phyloP scores from a whole-genome alignment of 2,797 vertebrate species.

The Lithobates pipiens region DNA sequence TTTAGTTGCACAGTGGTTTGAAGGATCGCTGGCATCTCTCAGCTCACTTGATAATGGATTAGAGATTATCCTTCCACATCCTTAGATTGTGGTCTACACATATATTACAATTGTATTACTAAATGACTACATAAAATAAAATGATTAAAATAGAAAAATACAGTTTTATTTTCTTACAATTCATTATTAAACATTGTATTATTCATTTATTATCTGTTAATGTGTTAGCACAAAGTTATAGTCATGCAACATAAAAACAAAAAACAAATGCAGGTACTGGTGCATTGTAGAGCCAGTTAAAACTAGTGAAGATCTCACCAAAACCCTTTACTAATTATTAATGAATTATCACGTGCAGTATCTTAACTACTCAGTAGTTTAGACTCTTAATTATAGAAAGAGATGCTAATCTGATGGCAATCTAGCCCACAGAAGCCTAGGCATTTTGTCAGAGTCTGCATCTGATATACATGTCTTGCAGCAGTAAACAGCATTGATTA shows the following conservation, averaged over 20 bases:
- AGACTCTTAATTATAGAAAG: constrained; percentile 44
- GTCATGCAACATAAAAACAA: neutral
- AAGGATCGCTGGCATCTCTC: too few relatives aligned
- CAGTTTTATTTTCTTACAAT: too few relatives aligned
- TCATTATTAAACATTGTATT: neutral
- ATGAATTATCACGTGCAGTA: constrained; percentile 7
- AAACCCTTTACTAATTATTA: neutral
- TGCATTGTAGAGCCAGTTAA: neutral
- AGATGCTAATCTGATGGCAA: constrained; percentile 32
- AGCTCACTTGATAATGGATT: too few relatives aligned
- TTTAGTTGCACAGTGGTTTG: too few relatives aligned
- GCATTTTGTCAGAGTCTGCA: constrained; percentile 34
- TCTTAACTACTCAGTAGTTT: constrained; percentile 14
- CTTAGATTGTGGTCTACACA: too few relatives aligned
- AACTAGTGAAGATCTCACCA: neutral
- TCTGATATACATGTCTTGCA: constrained; percentile 28
- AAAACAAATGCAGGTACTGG: neutral
- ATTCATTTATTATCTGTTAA: neutral
- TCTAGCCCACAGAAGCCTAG: constrained; percentile 32
- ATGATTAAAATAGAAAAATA: too few relatives aligned
- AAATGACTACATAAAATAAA: too few relatives aligned
- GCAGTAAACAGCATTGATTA: constrained; percentile 11
- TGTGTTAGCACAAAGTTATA: neutral
- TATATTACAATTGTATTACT: too few relatives aligned
- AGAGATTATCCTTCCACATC: too few relatives aligned